A percentile compares a stretch with the other conserved stretches of the same genome.
These are phyloP conservation scores for Ectemnius lituratus DNA, from an alignment of 2,888 invertebrate genomes.

Conservation along the genomic window DNA sequence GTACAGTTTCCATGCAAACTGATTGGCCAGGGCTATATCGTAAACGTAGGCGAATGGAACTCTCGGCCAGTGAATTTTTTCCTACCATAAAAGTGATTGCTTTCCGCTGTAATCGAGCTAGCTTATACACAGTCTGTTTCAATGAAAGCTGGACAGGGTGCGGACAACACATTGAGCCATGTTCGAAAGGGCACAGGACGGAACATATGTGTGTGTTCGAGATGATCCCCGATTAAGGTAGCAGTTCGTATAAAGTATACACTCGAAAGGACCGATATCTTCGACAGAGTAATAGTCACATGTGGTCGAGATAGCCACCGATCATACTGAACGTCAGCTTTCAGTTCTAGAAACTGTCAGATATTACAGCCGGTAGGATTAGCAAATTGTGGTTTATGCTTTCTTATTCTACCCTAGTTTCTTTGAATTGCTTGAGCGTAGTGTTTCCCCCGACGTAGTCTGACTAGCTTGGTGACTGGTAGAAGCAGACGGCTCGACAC, in stretches of 20 bases:
- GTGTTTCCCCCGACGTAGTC: too few relatives aligned
- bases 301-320: constrained; percentile 1
- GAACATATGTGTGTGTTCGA: neutral
- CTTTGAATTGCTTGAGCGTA: constrained; percentile 43
- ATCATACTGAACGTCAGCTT: constrained; percentile 31
- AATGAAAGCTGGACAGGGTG: too few relatives aligned
- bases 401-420: constrained; percentile 44
- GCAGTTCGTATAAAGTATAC: neutral
- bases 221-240: constrained; percentile 2
- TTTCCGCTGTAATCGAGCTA: too few relatives aligned
- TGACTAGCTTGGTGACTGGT: too few relatives aligned
- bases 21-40: too few relatives aligned
- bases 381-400: constrained; percentile 3
- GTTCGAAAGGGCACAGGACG: too few relatives aligned
- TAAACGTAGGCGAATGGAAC: too few relatives aligned
- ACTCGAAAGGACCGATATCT: neutral
- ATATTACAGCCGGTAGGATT: constrained; percentile 33
- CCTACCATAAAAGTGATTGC: too few relatives aligned
- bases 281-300: neutral
- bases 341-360: constrained; percentile 22
- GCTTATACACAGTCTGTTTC: too few relatives aligned
- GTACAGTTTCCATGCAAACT: too few relatives aligned
- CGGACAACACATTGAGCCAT: too few relatives aligned
- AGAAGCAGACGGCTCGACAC: constrained; percentile 29
- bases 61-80: too few relatives aligned